Evolutionary conservation across 2,888 invertebrate genomes (phyloP), one percentile per base, ranked within the genome.

Genomic region (Ligdia adustata): DNA sequence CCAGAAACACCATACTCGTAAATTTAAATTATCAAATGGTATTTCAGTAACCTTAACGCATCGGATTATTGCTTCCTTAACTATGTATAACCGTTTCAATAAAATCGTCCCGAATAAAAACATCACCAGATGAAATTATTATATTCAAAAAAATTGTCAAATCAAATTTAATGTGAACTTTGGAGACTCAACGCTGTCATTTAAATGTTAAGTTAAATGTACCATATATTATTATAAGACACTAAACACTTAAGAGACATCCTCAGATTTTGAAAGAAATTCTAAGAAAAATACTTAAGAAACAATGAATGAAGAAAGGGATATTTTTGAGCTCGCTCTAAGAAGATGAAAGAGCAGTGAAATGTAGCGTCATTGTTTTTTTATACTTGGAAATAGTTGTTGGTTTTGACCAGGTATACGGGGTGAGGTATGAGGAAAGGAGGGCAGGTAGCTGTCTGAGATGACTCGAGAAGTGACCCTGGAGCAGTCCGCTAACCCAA

Each of bases 401-500:
- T 31, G 45, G 49, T 56, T 54, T 48, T 68, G 42, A 38, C 52
- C 57, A 60, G 60, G 57, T 69, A 69, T 66, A 57, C 63, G 54
- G 68, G 69, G 63, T 60, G 64, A 66, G 64, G 67, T 63, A 60
- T 62, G 57, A 62, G 62, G 53, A 60, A 54, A 50, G 53, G 50
- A 55, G 64, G 69, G 68, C 72, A 76, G 79, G 73, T 76, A 80
- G 57, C 33, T 42, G 47, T 54, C 57, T 37, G n/a, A 12, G 9
- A 37, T 57, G 66, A 62, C 60, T 63, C 57, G 60, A 60, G 49
- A 52, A 48, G 47, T 24, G 22, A 29, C 46, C 47, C 64, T 62
- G 64, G 64, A 65, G 64, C 66, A 72, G 64, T 69, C 74, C 69
- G 65, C 69, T 75, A 66, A 69, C 70, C 69, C 57, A 64, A 46